Evolutionary conservation across 2,888 invertebrate genomes (phyloP).

Genomic region (Pheosia tremula): DNA sequence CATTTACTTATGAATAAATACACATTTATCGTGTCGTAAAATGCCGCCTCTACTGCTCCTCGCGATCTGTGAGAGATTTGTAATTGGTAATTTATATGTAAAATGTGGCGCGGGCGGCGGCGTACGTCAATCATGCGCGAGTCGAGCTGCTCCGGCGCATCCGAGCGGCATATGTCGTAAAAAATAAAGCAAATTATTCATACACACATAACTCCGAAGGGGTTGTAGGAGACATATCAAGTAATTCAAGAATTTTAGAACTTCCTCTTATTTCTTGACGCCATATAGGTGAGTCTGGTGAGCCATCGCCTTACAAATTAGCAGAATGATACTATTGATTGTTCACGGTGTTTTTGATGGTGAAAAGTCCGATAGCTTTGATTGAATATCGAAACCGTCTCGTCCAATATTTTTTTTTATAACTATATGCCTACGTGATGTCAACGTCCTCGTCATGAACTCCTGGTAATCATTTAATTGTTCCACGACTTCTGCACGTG

Average conservation of each 20-base stretch:
- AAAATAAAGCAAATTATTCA: background rate
- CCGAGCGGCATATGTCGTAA: slow-evolving; percentile 32
- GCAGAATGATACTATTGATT: too few relatives aligned
- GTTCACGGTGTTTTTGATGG: too few relatives aligned
- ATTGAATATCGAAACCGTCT: background rate
- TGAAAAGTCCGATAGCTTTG: too few relatives aligned
- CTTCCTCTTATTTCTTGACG: too few relatives aligned
- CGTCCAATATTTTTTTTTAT: background rate
- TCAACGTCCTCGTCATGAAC: background rate
- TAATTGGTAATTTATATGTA: slow-evolving; percentile 82
- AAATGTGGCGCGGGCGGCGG: slow-evolving; percentile 67
- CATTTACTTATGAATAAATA: slow-evolving; percentile 19
- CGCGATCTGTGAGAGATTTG: slow-evolving; percentile 37
- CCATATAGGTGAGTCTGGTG: too few relatives aligned
- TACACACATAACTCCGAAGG: background rate
- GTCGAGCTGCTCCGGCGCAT: slow-evolving; percentile 30
- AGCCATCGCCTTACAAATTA: too few relatives aligned
- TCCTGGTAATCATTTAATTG: background rate
- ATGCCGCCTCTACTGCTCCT: slow-evolving; percentile 50
- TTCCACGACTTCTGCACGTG: background rate
- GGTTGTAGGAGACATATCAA: background rate
- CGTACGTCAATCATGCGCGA: slow-evolving; percentile 61
- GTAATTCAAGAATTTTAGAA: background rate
- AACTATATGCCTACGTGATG: background rate
- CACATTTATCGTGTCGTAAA: slow-evolving; percentile 26